Percentiles rank a stretch among this genome's conserved stretches.
Evolutionary conservation across 2,888 invertebrate genomes (phyloP).

Genomic region (Silvanus unidentatus): DNA sequence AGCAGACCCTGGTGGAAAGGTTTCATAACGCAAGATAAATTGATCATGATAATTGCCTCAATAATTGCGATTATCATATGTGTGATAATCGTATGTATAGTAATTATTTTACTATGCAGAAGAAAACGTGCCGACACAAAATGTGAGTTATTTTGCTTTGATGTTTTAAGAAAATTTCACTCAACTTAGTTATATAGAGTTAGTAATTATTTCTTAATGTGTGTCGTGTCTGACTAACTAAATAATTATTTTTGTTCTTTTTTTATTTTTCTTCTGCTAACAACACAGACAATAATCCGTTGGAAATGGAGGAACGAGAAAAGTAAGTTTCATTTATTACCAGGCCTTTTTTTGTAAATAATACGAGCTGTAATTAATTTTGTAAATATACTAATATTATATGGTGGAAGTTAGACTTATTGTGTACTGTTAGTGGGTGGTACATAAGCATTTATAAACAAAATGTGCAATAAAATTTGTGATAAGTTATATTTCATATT

Average conservation of each 20-base stretch:
- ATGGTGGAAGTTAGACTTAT: neutral
- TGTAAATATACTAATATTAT: slow-evolving; percentile 4
- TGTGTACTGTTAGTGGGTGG: slow-evolving; percentile 16
- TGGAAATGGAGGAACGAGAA: slow-evolving; percentile 77
- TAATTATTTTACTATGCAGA: slow-evolving; percentile 79
- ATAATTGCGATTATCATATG: slow-evolving; percentile 66
- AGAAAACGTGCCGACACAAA: slow-evolving; percentile 74
- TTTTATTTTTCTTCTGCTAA: slow-evolving; percentile 43
- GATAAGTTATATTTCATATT: slow-evolving; percentile 29
- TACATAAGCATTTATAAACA: slow-evolving; percentile 4
- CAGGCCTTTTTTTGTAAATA: slow-evolving; percentile 3
- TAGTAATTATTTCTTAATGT: neutral
- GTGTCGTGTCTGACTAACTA: slow-evolving; percentile 11
- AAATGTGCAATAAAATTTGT: slow-evolving; percentile 40
- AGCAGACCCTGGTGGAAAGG: slow-evolving; percentile 74
- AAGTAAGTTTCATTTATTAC: slow-evolving; percentile 60
- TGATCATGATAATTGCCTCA: slow-evolving; percentile 66
- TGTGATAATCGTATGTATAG: slow-evolving; percentile 77
- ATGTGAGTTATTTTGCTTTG: slow-evolving; percentile 58
- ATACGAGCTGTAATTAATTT: neutral
- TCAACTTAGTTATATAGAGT: slow-evolving; percentile 5
- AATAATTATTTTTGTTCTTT: slow-evolving; percentile 21
- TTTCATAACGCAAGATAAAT: slow-evolving; percentile 67
- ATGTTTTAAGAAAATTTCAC: slow-evolving; percentile 9
- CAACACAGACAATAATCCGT: slow-evolving; percentile 71